These are phyloP conservation scores for Cremastinae sp. DNA, from an alignment of 2,888 invertebrate species.

Conservation along the genomic window DNA sequence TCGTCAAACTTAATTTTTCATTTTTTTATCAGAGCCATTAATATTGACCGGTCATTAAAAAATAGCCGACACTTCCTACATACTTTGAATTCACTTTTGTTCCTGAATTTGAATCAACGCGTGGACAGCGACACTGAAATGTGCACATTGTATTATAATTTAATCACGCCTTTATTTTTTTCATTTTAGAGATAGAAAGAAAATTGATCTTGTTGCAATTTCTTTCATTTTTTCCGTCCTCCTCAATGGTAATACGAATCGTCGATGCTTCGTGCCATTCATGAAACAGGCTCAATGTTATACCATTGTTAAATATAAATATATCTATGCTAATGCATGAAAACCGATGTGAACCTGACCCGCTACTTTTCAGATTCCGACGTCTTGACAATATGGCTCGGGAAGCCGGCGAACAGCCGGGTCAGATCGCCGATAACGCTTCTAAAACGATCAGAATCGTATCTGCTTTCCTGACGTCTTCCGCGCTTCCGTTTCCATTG, in stretches of 20 bases:
- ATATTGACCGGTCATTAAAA: neutral
- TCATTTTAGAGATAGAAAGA: too few species aligned
- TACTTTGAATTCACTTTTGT: neutral
- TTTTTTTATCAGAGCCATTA: conserved; percentile 2
- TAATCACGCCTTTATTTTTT: too few species aligned
- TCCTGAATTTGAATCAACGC: neutral
- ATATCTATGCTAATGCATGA: conserved; percentile 44
- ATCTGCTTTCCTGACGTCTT: conserved; percentile 44
- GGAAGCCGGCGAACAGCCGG: conserved; percentile 25
- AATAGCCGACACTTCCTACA: neutral
- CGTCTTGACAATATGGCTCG: conserved; percentile 37
- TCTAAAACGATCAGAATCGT: conserved; percentile 37
- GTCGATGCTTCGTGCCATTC: conserved; percentile 22
- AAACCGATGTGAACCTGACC: conserved; percentile 56
- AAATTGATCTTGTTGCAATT: too few species aligned
- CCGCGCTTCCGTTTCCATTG: conserved; percentile 34
- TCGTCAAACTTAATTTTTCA: conserved; percentile 24
- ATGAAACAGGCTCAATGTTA: conserved; percentile 27
- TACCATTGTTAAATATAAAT: conserved; percentile 40
- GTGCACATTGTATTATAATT: too few species aligned
- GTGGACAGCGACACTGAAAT: neutral
- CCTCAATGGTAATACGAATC: conserved; percentile 4
- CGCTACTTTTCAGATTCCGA: conserved; percentile 32
- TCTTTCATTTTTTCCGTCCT: too few species aligned
- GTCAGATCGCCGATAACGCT: conserved; percentile 65